Evolutionary conservation across 1,140 invertebrate genomes (phyloP).

Genomic region (Drosophila albomicans): DNA sequence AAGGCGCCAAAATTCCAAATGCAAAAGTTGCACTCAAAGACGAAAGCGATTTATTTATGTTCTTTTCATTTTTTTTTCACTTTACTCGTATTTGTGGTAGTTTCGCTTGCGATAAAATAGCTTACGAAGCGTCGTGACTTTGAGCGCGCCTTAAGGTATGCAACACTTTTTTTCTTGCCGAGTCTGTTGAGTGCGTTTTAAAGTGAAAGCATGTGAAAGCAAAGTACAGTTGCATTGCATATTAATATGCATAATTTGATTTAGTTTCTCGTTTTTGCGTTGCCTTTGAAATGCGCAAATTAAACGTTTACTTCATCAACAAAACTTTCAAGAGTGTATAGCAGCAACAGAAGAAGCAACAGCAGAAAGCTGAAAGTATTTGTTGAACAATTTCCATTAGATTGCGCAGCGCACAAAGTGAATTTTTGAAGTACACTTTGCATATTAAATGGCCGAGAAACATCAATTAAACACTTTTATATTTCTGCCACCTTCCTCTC

Average conservation of each 20-base stretch:
- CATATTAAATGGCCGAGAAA: slow-evolving; percentile 51
- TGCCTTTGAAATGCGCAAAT: not conserved
- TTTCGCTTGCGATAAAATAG: not conserved
- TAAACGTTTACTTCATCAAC: slow-evolving; percentile 1
- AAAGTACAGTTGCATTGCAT: not conserved
- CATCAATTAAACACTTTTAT: slow-evolving; percentile 69
- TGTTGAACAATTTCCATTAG: slow-evolving; percentile 5
- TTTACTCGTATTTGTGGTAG: not conserved
- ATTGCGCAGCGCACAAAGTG: slow-evolving; percentile 46
- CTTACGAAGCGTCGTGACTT: too few species aligned
- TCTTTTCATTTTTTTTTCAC: slow-evolving; percentile 54
- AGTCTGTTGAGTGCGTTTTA: too few species aligned
- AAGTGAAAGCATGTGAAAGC: not conserved
- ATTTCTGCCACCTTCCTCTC: not conserved
- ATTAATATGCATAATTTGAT: slow-evolving; percentile 2
- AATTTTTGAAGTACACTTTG: slow-evolving; percentile 44
- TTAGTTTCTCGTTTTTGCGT: not conserved
- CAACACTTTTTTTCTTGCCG: not conserved
- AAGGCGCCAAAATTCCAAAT: too few species aligned
- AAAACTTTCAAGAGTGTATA: not conserved
- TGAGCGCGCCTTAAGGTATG: slow-evolving; percentile 5
- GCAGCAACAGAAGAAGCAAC: not conserved
- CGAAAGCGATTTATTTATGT: slow-evolving; percentile 40
- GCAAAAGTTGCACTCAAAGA: too few species aligned
- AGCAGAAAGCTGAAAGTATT: not conserved